Evolutionary conservation across 2,113 vertebrate genomes (phyloP).

Genomic region (Xenus cinereus): DNA sequence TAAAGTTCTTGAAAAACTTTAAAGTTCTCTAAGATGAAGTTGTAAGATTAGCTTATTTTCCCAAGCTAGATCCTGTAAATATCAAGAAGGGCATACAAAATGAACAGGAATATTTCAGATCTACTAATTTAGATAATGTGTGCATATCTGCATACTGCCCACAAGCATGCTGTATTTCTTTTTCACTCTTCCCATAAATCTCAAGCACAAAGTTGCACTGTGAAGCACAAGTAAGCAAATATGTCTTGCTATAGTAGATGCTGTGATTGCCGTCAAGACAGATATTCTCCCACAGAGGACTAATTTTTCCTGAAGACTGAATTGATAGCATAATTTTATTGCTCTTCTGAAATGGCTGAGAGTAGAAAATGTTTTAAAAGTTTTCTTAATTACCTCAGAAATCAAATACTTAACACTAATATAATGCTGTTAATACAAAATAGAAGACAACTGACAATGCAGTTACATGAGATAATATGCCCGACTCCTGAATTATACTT

Average conservation of each 20-base stretch:
- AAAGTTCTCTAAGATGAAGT: neutral
- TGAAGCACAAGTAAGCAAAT: slow-evolving; percentile 56
- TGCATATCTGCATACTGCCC: neutral
- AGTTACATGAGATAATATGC: neutral
- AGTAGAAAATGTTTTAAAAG: neutral
- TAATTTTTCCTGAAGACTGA: slow-evolving; percentile 33
- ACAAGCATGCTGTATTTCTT: slow-evolving; percentile 38
- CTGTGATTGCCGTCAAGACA: neutral
- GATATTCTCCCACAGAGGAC: slow-evolving; percentile 23
- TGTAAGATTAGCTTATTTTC: neutral
- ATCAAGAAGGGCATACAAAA: neutral
- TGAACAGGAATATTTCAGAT: slow-evolving; percentile 21
- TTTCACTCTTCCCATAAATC: slow-evolving; percentile 43
- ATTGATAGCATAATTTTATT: slow-evolving; percentile 33
- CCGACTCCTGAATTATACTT: neutral
- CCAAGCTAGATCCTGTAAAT: neutral
- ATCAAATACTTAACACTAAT: slow-evolving; percentile 20
- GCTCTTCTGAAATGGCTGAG: slow-evolving; percentile 13
- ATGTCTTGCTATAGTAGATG: slow-evolving; percentile 1
- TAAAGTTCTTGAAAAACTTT: neutral
- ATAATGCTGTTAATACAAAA: neutral
- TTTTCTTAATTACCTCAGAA: slow-evolving; percentile 48
- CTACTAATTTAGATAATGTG: slow-evolving; percentile 22
- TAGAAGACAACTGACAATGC: neutral
- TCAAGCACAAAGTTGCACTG: slow-evolving; percentile 14